Evolutionary conservation across 1,140 invertebrate genomes (phyloP), one percentile per base, ranked within the genome.

Genomic region (Sycophila sp.): DNA sequence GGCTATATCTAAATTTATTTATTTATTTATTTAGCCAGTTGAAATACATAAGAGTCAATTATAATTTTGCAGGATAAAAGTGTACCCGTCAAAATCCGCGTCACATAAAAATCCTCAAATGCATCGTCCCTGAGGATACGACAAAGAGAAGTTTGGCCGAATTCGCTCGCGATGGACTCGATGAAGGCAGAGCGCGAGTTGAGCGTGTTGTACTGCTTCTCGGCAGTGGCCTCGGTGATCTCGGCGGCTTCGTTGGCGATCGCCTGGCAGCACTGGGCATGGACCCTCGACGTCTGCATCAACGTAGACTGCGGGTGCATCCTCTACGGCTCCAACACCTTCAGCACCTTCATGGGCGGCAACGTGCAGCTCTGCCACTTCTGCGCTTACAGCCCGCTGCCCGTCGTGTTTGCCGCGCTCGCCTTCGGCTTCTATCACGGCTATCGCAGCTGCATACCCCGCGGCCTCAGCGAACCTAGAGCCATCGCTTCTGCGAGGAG

Each of bases 241-340:
- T 89, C 89, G 11, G 82, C 88, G 56, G 83, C 89, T 24, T 89
- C 87, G 17, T 78, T 89, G n/a, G 88, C 85, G 3, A 84, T 90
- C 5, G 85, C 88, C 2, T 92, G 90, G 88, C 85, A 89, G 26
- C 88, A 92, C 76, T 93, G 92, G 92, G 81, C 86, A 32, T 81
- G 86, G 55, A 90, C 90, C 0, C 81, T 92, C 8, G 88, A 92
- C 73, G 85, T 87, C 7, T 92, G 91, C 69, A 85, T 89, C 5
- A 82, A 86, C 3, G 81, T 89, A 40, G 87, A 91, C 64, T 92
- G 91, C 79, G 90, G 91, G 7, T 92, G 91, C 71, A 89, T 92
- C 73, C 83, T 93, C 0, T 90, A 90, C 74, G 88, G 89, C n/a
- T 80, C 86, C 1, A 88, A 86, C 53, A 89, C 89, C 4, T 89